Percentiles rank a stretch among this genome's conserved stretches.
Evolutionary conservation across 1,140 invertebrate genomes (phyloP).

Genomic region (Aphaenogaster ashmeadi): DNA sequence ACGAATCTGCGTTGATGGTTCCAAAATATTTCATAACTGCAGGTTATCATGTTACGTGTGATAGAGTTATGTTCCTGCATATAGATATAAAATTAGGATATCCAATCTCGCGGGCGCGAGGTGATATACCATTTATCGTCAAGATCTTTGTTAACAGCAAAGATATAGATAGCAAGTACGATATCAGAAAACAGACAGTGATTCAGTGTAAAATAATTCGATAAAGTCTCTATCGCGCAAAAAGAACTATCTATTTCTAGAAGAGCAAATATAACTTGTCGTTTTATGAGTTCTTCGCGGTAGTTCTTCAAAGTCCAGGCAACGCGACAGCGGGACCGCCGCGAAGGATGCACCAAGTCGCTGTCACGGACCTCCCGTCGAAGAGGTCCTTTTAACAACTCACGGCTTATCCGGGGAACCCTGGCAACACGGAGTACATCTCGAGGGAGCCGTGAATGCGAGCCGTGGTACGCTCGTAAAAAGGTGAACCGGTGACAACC

Average conservation of each 20-base stretch:
- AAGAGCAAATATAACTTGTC: slow-evolving; percentile 3
- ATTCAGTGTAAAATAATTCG: slow-evolving; percentile 11
- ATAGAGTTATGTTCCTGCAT: background rate
- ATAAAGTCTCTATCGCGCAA: background rate
- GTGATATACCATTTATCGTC: background rate
- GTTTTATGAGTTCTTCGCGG: slow-evolving; percentile 2
- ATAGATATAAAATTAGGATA: slow-evolving; percentile 5
- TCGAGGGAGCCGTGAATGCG: slow-evolving; percentile 73
- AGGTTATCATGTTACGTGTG: background rate
- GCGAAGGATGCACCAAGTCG: slow-evolving; percentile 32
- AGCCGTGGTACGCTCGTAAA: slow-evolving; percentile 79
- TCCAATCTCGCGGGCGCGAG: background rate
- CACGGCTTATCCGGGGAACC: slow-evolving; percentile 57
- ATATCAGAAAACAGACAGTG: background rate
- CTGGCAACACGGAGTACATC: slow-evolving; percentile 62
- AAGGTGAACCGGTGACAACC: slow-evolving; percentile 81
- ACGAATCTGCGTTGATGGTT: slow-evolving; percentile 16
- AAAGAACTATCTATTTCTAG: background rate
- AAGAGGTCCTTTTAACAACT: slow-evolving; percentile 72
- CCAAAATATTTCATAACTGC: slow-evolving; percentile 7
- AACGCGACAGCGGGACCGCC: background rate
- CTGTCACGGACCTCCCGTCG: slow-evolving; percentile 44
- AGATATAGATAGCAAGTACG: background rate
- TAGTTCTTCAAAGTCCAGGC: slow-evolving; percentile 6
- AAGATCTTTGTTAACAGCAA: background rate